Conservation (phyloP, 2,888 invertebrate species). For the Bursaphelenchus okinawaensis region DNA sequence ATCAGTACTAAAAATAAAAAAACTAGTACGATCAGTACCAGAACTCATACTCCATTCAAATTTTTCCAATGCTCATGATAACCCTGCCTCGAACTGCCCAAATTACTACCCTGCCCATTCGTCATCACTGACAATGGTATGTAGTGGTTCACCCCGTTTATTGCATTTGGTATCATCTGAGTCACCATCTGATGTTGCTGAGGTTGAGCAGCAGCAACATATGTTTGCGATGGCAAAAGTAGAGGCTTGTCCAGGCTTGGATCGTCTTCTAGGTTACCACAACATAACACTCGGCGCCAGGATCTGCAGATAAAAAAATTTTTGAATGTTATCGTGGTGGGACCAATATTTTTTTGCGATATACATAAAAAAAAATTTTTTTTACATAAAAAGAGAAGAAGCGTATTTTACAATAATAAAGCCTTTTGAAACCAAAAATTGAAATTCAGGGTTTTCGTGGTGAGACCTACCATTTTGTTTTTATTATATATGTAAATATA, state of each 20-base stretch:
- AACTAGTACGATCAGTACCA: too few relatives aligned
- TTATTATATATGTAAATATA: too few relatives aligned
- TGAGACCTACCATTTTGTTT: too few relatives aligned
- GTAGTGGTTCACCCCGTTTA: conserved; percentile 23
- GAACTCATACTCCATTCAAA: not conserved
- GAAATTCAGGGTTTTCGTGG: too few relatives aligned
- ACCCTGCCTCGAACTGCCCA: not conserved
- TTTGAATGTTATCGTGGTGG: too few relatives aligned
- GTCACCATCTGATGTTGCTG: conserved; percentile 15
- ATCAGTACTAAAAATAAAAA: too few relatives aligned
- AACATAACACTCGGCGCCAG: conserved; percentile 27
- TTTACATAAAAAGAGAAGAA: too few relatives aligned
- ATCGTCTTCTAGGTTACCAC: conserved; percentile 17
- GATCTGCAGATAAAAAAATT: conserved; percentile 8
- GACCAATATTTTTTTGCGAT: too few relatives aligned
- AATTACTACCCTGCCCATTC: conserved; percentile 7
- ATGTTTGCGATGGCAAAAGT: conserved; percentile 15
- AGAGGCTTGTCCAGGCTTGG: conserved; percentile 7
- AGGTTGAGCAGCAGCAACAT: conserved; percentile 12
- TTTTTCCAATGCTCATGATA: not conserved
- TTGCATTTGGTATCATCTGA: conserved; percentile 14
- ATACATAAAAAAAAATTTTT: too few relatives aligned
- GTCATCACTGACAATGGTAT: conserved; percentile 28
- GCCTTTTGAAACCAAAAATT: too few relatives aligned
- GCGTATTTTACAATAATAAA: too few relatives aligned